These are phyloP conservation scores for Oncorhynchus kisutch DNA, from an alignment of 2,113 vertebrate genomes.

Conservation along the genomic window DNA sequence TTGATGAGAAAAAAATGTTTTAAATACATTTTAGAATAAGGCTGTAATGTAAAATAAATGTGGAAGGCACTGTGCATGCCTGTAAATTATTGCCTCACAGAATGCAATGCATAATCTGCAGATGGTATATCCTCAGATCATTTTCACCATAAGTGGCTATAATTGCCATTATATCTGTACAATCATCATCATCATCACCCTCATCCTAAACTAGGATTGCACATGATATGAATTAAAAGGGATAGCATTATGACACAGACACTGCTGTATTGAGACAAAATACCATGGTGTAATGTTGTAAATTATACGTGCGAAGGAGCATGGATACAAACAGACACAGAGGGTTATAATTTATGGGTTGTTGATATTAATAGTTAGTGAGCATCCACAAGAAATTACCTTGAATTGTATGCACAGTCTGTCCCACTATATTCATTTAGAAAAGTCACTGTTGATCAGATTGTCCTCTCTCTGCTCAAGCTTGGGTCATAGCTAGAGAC, in stretches of 20 bases:
- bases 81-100: not conserved
- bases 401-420: not conserved
- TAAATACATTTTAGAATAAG: too few relatives aligned
- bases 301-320: not conserved
- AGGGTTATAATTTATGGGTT: not conserved
- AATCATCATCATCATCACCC: not conserved
- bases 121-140: not conserved
- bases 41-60: too few relatives aligned
- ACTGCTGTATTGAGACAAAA: not conserved
- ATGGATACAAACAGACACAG: not conserved
- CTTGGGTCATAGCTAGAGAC: slow-evolving; percentile 74
- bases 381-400: not conserved
- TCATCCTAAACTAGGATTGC: not conserved
- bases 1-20: too few relatives aligned
- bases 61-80: not conserved
- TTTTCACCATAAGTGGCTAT: not conserved
- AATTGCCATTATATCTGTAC: too few relatives aligned
- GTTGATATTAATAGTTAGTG: not conserved
- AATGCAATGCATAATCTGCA: not conserved
- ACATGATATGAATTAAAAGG: not conserved
- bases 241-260: not conserved
- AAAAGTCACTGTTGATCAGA: slow-evolving; percentile 76
- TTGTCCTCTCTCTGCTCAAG: slow-evolving; percentile 64
- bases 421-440: slow-evolving; percentile 46
- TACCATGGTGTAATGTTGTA: not conserved